phyloP scores from a whole-genome alignment of 2,797 vertebrate genomes.

The Tokudaia tokunoshimensis region DNA sequence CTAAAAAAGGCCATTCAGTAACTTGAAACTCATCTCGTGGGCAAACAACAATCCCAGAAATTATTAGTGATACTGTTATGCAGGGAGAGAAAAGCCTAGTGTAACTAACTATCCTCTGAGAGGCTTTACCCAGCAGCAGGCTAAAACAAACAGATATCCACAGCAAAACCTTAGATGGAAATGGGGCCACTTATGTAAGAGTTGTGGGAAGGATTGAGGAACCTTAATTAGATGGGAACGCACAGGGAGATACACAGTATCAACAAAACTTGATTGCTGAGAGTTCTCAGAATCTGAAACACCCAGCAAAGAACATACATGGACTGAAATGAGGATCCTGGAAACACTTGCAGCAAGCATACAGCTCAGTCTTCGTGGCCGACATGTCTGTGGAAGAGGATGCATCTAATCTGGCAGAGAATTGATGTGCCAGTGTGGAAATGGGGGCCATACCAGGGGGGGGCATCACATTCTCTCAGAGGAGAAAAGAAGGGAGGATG shows the following conservation, averaged over 20 bases:
- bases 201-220: background rate
- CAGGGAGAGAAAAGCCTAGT: background rate
- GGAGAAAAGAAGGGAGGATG: background rate
- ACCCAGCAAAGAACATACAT: background rate
- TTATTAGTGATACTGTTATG: background rate
- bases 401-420: too few species aligned
- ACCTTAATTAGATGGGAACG: background rate
- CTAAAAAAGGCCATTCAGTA: too few species aligned
- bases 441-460: too few species aligned
- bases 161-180: background rate
- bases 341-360: background rate
- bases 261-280: background rate
- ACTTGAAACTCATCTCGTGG: too few species aligned
- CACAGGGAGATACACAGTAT: background rate
- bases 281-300: background rate
- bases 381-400: too few species aligned
- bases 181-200: background rate
- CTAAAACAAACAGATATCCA: background rate
- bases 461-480: background rate
- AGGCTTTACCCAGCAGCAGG: background rate
- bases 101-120: background rate
- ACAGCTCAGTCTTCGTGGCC: too few species aligned
- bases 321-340: background rate
- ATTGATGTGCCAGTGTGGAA: too few species aligned
- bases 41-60: background rate